phyloP scores from a whole-genome alignment of 1,140 invertebrate species.

The Paraescarpia echinospica region DNA sequence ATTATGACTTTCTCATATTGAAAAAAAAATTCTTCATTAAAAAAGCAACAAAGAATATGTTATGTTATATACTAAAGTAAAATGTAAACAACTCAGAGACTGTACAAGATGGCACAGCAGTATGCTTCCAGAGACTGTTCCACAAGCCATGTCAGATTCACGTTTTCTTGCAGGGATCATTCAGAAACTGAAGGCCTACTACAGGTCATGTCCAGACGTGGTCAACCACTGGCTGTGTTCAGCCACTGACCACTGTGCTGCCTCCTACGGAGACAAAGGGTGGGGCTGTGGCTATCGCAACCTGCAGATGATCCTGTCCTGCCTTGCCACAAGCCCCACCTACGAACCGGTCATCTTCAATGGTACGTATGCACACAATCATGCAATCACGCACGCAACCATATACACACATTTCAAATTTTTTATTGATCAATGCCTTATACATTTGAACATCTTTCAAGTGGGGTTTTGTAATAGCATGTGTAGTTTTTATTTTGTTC shows the following conservation, averaged over 20 bases:
- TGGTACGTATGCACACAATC: slow-evolving; percentile 30
- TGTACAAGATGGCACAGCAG: not conserved
- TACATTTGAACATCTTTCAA: no score
- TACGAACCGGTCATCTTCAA: slow-evolving; percentile 71
- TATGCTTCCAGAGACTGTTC: not conserved
- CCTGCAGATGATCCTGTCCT: slow-evolving; percentile 86
- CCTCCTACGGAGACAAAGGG: slow-evolving; percentile 82
- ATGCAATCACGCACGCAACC: no score
- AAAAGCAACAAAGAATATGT: no score
- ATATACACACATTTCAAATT: no score
- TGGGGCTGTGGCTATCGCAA: slow-evolving; percentile 88
- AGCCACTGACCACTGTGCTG: slow-evolving; percentile 80
- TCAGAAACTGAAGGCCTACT: slow-evolving; percentile 70
- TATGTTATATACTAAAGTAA: no score
- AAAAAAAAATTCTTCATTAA: no score
- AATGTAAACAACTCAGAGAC: no score
- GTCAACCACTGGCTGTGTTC: slow-evolving; percentile 73
- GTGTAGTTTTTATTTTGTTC: no score
- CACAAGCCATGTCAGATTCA: not conserved
- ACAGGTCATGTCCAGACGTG: slow-evolving; percentile 65
- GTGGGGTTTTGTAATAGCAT: no score
- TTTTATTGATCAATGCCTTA: no score
- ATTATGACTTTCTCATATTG: no score
- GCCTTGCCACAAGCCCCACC: slow-evolving; percentile 71
- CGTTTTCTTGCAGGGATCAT: slow-evolving; percentile 66